Evolutionary conservation across 2,113 vertebrate genomes (phyloP).

Genomic region (Protobothrops flavoviridis): DNA sequence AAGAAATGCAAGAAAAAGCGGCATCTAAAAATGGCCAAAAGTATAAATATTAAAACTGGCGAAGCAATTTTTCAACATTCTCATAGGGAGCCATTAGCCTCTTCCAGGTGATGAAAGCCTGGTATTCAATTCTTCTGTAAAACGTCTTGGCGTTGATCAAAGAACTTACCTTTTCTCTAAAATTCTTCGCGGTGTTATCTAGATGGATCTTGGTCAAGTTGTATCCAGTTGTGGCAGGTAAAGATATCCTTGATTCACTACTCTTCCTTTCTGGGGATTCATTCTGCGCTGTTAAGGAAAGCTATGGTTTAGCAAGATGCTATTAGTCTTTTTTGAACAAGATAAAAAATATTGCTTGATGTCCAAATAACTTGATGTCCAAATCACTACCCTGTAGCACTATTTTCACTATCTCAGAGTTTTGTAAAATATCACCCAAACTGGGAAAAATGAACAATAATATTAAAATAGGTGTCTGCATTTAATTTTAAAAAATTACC

Average conservation of each 20-base stretch:
- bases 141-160: not conserved
- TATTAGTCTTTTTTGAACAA: slow-evolving; percentile 1
- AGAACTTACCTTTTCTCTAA: slow-evolving; percentile 48
- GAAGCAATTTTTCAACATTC: not conserved
- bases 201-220: slow-evolving; percentile 37
- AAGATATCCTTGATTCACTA: not conserved
- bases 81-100: not conserved
- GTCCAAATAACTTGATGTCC: not conserved
- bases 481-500: not conserved
- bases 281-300: slow-evolving; percentile 35
- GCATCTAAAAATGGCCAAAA: not conserved
- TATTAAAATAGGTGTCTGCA: not conserved
- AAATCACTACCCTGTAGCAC: not conserved
- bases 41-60: not conserved
- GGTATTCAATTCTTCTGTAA: not conserved
- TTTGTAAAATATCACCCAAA: not conserved
- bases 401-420: not conserved
- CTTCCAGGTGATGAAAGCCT: not conserved
- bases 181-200: slow-evolving; percentile 31
- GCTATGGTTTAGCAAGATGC: not conserved
- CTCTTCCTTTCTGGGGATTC: slow-evolving; percentile 2
- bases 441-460: not conserved
- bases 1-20: not conserved
- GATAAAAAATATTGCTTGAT: not conserved
- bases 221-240: not conserved